phyloP scores from a whole-genome alignment of 2,113 vertebrate genomes.

The Colius striatus region DNA sequence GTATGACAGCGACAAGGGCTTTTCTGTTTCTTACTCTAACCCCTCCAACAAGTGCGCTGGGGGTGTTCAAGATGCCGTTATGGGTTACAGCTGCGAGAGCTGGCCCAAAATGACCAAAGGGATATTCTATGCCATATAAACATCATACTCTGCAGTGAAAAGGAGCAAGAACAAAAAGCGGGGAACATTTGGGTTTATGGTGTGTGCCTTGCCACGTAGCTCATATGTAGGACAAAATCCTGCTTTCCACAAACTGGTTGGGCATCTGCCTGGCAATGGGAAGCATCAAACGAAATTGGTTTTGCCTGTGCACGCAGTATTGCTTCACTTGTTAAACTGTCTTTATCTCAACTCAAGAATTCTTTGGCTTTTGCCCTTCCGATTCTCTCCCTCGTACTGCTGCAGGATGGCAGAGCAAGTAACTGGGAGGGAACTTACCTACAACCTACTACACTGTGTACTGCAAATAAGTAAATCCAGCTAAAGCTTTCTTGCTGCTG shows the following conservation, averaged over 20 bases:
- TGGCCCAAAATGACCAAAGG: not conserved
- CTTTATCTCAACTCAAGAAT: not conserved
- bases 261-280: not conserved
- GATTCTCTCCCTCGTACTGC: not conserved
- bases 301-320: not conserved
- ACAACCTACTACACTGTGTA: not conserved
- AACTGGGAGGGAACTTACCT: not conserved
- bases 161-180: not conserved
- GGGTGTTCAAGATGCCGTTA: not conserved
- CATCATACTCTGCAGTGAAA: fast-evolving
- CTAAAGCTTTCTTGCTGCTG: not conserved
- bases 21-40: not conserved
- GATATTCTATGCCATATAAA: not conserved
- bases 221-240: fast-evolving
- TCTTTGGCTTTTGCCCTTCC: not conserved
- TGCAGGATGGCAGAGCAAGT: fast-evolving
- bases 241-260: not conserved
- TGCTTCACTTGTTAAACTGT: not conserved
- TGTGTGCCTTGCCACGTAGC: not conserved
- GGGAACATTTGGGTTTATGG: fast-evolving
- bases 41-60: not conserved
- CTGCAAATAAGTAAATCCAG: not conserved
- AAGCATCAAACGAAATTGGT: not conserved
- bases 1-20: not conserved
- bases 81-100: fast-evolving